phyloP scores from a whole-genome alignment of 1,140 invertebrate genomes.

The Gonioctena quinquepunctata region DNA sequence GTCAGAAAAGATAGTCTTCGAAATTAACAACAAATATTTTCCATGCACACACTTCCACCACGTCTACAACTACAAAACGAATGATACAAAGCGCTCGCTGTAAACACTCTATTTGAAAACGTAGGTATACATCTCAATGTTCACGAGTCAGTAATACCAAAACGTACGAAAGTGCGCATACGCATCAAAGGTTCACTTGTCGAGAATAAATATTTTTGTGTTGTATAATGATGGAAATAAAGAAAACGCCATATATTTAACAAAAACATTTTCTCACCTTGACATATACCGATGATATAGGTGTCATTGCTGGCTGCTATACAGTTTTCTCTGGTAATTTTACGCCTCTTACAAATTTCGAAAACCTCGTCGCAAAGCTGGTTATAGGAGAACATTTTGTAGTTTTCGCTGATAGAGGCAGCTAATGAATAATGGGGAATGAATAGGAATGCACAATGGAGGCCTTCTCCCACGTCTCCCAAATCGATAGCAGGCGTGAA shows the following conservation, averaged over 20 bases:
- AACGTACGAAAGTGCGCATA: too few species aligned
- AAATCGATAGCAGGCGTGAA: slow-evolving; percentile 63
- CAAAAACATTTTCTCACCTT: not conserved
- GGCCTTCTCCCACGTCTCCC: slow-evolving; percentile 59
- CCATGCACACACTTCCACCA: too few species aligned
- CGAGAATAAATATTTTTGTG: too few species aligned
- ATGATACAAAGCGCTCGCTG: too few species aligned
- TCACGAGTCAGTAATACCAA: too few species aligned
- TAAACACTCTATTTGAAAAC: too few species aligned
- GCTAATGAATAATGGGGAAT: slow-evolving; percentile 74
- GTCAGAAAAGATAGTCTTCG: too few species aligned
- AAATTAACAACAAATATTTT: too few species aligned
- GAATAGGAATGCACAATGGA: slow-evolving; percentile 69
- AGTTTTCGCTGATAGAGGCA: slow-evolving; percentile 42
- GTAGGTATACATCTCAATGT: too few species aligned
- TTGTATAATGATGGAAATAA: not conserved
- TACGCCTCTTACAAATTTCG: not conserved
- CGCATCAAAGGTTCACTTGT: too few species aligned
- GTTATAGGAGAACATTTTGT: slow-evolving; percentile 31
- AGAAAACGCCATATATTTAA: too few species aligned
- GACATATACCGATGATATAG: not conserved
- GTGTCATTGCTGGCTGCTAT: not conserved
- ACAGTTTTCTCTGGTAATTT: slow-evolving; percentile 13
- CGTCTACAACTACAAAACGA: too few species aligned
- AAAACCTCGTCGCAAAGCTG: slow-evolving; percentile 26